Conservation (phyloP, 2,888 invertebrate species). For the Leucoptera coffeella region DNA sequence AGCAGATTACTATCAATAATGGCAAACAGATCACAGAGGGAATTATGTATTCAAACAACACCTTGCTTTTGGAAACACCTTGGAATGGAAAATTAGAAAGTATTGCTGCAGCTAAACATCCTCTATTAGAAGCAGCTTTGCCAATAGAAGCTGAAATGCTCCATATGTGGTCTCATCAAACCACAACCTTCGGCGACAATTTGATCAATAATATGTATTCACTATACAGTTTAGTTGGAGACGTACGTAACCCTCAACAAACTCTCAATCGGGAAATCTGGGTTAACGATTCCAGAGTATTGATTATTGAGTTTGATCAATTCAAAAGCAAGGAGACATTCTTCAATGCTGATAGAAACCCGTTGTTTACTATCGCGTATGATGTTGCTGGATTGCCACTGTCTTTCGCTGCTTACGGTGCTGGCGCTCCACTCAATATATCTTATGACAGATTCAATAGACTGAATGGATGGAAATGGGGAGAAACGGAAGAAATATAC, state of each 20-base stretch:
- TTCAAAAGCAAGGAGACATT: conserved; percentile 85
- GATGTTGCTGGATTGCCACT: conserved; percentile 87
- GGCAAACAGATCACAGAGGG: conserved; percentile 69
- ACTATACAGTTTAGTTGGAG: conserved; percentile 75
- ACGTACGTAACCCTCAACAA: conserved; percentile 79
- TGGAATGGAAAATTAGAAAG: conserved; percentile 71
- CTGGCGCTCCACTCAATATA: conserved; percentile 76
- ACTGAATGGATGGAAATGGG: conserved; percentile 90
- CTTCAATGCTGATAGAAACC: conserved; percentile 76
- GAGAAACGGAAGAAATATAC: conserved; percentile 74
- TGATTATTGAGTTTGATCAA: conserved; percentile 91
- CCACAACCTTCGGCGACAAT: conserved; percentile 68
- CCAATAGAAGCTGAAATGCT: conserved; percentile 88
- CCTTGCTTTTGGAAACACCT: conserved; percentile 67
- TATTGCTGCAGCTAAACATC: conserved; percentile 75
- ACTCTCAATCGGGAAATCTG: conserved; percentile 77
- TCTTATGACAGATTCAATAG: conserved; percentile 86
- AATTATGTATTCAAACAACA: conserved; percentile 71
- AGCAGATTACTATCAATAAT: conserved; percentile 63
- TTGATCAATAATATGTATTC: conserved; percentile 75
- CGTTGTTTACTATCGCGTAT: conserved; percentile 80
- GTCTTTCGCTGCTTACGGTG: conserved; percentile 73
- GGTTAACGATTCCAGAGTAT: conserved; percentile 85
- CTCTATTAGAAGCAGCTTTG: conserved; percentile 72
- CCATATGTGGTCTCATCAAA: conserved; percentile 84